Conservation (phyloP, 2,888 invertebrate genomes). For the Heliconius ethilla region DNA sequence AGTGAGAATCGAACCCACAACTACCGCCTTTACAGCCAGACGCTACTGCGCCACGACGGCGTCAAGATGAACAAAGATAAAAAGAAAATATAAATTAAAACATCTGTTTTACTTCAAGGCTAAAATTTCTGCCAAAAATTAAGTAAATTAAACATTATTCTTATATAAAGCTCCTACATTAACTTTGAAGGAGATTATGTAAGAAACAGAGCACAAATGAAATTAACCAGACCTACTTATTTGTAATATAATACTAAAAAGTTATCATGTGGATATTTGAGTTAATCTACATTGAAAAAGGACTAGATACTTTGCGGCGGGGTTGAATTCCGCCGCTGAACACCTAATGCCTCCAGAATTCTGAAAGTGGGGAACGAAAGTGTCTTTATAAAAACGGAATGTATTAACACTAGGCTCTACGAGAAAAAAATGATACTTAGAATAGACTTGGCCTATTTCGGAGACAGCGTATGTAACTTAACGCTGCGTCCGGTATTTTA, state of each 20-base stretch:
- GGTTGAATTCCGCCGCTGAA: no score
- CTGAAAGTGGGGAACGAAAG: not conserved
- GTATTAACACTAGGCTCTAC: no score
- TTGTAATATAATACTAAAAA: not conserved
- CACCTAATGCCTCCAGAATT: no score
- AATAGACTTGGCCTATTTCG: not conserved
- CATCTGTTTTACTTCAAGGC: conserved; percentile 7
- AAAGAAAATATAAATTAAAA: not conserved
- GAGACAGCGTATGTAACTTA: not conserved
- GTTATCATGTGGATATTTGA: not conserved
- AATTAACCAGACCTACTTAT: not conserved
- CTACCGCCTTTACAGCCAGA: not conserved
- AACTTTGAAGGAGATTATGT: not conserved
- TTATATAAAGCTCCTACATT: conserved; percentile 2
- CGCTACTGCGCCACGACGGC: not conserved
- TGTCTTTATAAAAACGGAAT: no score
- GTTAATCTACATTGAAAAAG: no score
- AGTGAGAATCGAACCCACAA: not conserved
- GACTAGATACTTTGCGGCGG: no score
- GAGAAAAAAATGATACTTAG: not conserved
- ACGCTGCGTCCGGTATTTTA: not conserved
- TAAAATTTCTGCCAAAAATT: conserved; percentile 12
- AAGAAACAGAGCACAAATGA: conserved; percentile 10
- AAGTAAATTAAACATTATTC: conserved; percentile 21
- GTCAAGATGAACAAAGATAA: not conserved